These are phyloP conservation scores for Eulemur mongoz DNA, from an alignment of 2,797 vertebrate species.

Conservation along the genomic window DNA sequence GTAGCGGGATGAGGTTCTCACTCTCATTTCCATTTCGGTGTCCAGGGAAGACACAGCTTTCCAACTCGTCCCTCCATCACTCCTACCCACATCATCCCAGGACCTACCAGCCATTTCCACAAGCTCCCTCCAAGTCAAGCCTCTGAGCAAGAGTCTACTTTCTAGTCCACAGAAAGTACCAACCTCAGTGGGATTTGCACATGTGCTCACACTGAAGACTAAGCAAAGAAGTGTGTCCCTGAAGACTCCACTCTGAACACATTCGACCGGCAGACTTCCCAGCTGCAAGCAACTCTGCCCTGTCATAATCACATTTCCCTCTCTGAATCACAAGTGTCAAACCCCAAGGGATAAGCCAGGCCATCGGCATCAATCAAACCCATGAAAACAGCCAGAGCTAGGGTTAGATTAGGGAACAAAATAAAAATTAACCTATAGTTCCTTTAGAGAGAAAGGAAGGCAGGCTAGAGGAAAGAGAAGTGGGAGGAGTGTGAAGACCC, in stretches of 20 bases:
- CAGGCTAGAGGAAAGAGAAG: background rate
- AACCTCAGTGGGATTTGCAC: background rate
- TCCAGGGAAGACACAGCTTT: background rate
- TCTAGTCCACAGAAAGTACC: background rate
- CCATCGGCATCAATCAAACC: background rate
- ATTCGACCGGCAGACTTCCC: background rate
- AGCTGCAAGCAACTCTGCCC: slow-evolving; percentile 9
- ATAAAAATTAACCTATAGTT: background rate
- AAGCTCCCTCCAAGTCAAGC: background rate
- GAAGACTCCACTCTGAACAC: background rate
- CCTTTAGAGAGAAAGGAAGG: background rate
- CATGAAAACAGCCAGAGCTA: background rate
- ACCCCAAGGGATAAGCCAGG: background rate
- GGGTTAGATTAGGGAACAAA: background rate
- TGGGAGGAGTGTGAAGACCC: background rate
- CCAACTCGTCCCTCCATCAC: background rate
- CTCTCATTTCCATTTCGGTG: background rate
- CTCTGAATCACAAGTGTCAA: slow-evolving; percentile 16
- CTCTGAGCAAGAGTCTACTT: background rate
- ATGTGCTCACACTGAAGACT: background rate
- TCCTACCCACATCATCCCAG: background rate
- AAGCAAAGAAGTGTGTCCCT: background rate
- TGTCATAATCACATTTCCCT: background rate
- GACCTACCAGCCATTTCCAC: background rate
- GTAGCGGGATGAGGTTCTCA: background rate